These are phyloP conservation scores for Leiothrix lutea DNA, from an alignment of 2,113 vertebrate genomes.

Conservation along the genomic window DNA sequence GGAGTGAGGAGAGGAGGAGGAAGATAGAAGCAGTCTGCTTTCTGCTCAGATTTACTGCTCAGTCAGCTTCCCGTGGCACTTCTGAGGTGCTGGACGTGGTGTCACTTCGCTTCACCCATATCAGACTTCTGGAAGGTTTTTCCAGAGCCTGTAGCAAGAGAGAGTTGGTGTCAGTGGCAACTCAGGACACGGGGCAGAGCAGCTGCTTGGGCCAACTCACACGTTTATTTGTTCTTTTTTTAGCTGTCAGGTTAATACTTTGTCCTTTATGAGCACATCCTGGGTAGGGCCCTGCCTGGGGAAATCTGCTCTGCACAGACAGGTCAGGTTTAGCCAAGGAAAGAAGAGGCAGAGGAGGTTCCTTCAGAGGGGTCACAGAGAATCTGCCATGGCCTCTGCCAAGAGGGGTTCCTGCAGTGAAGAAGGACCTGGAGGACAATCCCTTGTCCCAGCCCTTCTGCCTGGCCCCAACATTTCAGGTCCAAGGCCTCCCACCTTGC, in stretches of 20 bases:
- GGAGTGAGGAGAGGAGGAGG: neutral
- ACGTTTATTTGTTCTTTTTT: neutral
- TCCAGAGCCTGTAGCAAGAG: neutral
- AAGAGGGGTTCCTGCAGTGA: fast-evolving
- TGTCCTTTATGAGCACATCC: neutral
- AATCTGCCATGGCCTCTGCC: fast-evolving
- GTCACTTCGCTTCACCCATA: fast-evolving
- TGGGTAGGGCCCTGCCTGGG: neutral
- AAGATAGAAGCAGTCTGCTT: neutral
- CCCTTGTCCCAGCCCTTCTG: neutral
- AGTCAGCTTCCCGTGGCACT: fast-evolving
- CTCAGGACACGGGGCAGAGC: neutral
- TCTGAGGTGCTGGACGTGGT: neutral
- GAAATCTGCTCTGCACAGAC: neutral
- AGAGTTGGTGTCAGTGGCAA: neutral
- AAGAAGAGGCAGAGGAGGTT: neutral
- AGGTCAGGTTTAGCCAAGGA: neutral
- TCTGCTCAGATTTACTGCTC: neutral
- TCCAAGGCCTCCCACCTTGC: neutral
- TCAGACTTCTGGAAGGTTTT: neutral
- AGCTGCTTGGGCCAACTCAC: neutral
- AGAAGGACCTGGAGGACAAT: neutral
- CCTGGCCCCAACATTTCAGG: neutral
- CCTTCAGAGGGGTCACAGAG: neutral
- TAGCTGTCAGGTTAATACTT: neutral